Evolutionary conservation across 2,113 vertebrate genomes (phyloP), one percentile per base, ranked within the genome.

Genomic region (Axis porcinus): DNA sequence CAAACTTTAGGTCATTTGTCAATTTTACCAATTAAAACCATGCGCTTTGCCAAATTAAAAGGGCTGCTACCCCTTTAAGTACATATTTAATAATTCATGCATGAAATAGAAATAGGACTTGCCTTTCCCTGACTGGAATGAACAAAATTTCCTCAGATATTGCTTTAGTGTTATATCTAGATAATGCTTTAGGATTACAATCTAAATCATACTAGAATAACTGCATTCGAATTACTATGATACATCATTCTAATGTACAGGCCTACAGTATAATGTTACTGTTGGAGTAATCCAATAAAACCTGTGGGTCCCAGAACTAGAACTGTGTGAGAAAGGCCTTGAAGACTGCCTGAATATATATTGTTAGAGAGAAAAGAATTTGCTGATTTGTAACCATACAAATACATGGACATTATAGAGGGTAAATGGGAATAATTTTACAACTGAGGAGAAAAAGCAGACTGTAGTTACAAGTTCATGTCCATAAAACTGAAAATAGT

Each of bases 81-180:
- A 1, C 0, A 3, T 97, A 55, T 82, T 98, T 97, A 98, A 98
- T 98, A 98, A 98, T 97, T 97, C 60, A 98, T 97, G 23, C 2
- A 94, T 2, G 0, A 95, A 98, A 98, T 88, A 43, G 19, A 96
- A 98, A 98, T 91, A 43, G 15, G 82, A 95, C 55, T 86, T 83
- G 28, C 33, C 92, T 54, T 93, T 94, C 33, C 28, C 86, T 89
- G 0, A 30, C 93, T 84, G 84, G 43, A 98, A 97, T 95, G 86
- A 97, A 93, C 78, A 94, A 95, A 79, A 67, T 54, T 94, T 76
- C n/a, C 96, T 97, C 82, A 95, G 83, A 96, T 94, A 98, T 50
- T 97, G 89, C 95, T 92, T 96, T 67, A 86, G 43, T 23, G n/a
- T 96, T 97, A 95, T 94, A 70, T 98, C 87, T 96, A 96, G 85